Conservation (phyloP, 2,113 vertebrate genomes). For the Pluvianellus socialis region DNA sequence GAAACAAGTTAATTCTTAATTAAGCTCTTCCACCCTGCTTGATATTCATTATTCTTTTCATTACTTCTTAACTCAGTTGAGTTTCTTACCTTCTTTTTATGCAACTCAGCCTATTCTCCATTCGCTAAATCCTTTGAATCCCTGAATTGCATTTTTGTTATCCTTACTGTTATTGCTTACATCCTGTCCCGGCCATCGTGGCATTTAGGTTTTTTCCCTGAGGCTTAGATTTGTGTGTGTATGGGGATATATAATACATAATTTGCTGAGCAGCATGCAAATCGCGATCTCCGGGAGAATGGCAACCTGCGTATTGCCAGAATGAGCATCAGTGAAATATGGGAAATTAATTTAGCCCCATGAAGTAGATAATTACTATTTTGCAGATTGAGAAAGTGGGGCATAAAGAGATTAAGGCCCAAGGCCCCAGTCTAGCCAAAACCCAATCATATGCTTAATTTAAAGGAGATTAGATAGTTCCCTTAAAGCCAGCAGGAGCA, state of each 20-base stretch:
- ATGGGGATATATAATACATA: not conserved
- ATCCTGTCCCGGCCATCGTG: not conserved
- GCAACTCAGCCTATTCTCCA: not conserved
- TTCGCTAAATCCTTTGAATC: not conserved
- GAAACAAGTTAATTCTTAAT: not conserved
- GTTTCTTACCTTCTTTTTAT: not conserved
- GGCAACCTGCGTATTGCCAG: not conserved
- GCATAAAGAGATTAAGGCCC: constrained; percentile 54
- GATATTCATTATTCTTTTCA: not conserved
- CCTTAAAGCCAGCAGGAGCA: not conserved
- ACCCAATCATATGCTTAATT: constrained; percentile 63
- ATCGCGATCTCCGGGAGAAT: not conserved
- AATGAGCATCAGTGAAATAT: not conserved
- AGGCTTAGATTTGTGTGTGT: not conserved
- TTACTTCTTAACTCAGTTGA: not conserved
- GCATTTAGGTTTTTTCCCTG: not conserved
- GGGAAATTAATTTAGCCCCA: constrained; percentile 43
- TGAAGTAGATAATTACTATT: constrained; percentile 56
- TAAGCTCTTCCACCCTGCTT: not conserved
- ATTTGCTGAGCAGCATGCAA: not conserved
- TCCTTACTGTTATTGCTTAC: constrained; percentile 17
- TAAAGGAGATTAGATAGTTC: constrained; percentile 46
- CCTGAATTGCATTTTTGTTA: not conserved
- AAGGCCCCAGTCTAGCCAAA: constrained; percentile 39
- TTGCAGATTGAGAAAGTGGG: constrained; percentile 56